phyloP scores from a whole-genome alignment of 2,888 invertebrate species.

The Oscheius sp. region DNA sequence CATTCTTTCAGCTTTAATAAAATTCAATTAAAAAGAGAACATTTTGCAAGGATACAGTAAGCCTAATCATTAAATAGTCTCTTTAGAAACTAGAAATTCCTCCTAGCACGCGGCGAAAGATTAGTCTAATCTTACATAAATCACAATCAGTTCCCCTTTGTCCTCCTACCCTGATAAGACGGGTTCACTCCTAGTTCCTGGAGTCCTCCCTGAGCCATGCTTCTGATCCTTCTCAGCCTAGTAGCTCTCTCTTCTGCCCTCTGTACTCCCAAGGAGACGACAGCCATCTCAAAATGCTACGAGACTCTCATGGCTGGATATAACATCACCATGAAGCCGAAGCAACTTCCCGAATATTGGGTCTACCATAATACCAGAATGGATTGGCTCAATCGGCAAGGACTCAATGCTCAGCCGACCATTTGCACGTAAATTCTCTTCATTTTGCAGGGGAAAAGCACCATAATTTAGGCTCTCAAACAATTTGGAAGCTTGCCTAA shows the following conservation, averaged over 20 bases:
- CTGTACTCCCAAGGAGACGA: neutral
- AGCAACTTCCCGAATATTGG: constrained; percentile 46
- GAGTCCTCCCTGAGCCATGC: too few species aligned
- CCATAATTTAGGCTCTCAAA: constrained; percentile 38
- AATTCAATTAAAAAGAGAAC: too few species aligned
- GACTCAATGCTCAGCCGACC: constrained; percentile 42
- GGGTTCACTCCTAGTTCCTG: too few species aligned
- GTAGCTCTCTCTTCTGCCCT: neutral
- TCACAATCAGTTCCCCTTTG: too few species aligned
- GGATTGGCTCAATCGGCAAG: constrained; percentile 37
- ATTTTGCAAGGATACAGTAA: too few species aligned
- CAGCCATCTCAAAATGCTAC: constrained; percentile 39
- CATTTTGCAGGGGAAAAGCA: neutral
- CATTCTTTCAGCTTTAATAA: too few species aligned
- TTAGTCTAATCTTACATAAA: too few species aligned
- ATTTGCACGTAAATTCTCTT: constrained; percentile 41
- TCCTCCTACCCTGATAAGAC: too few species aligned
- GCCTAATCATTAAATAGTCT: too few species aligned
- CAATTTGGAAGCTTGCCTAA: constrained; percentile 34
- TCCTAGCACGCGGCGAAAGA: too few species aligned
- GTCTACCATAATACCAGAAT: constrained; percentile 35
- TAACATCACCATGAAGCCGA: constrained; percentile 39
- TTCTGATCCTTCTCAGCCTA: too few species aligned
- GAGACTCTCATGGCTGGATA: constrained; percentile 40
- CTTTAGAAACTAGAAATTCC: too few species aligned